A percentile compares a stretch with the other conserved stretches of the same genome.
These are phyloP conservation scores for Leptinotarsa haldemani DNA, from an alignment of 2,888 invertebrate genomes.

Conservation along the genomic window DNA sequence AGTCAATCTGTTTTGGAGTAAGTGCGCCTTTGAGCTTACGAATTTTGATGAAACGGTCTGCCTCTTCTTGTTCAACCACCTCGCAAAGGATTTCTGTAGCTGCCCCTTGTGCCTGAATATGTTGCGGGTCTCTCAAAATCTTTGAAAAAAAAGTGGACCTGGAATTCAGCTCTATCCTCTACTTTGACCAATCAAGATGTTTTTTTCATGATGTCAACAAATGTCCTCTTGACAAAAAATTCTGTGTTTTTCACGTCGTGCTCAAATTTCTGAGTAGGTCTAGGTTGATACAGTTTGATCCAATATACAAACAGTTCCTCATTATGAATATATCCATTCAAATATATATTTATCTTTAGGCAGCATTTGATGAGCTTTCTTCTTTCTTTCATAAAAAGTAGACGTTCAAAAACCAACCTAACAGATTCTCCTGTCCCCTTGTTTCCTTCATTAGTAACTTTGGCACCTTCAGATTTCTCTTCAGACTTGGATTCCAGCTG, in stretches of 20 bases:
- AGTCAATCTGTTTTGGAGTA: neutral
- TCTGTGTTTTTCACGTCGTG: neutral
- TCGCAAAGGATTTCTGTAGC: neutral
- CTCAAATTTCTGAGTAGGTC: neutral
- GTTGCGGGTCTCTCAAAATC: neutral
- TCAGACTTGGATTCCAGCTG: slow-evolving; percentile 32
- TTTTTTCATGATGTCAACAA: neutral
- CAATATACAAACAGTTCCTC: neutral
- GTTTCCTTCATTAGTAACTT: slow-evolving; percentile 41
- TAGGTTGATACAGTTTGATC: neutral
- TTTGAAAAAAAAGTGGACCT: neutral
- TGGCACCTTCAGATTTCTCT: slow-evolving; percentile 41
- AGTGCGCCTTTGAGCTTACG: neutral
- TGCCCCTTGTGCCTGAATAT: neutral
- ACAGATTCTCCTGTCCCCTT: slow-evolving; percentile 46
- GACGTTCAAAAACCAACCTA: slow-evolving; percentile 54
- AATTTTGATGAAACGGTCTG: slow-evolving; percentile 11
- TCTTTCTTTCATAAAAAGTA: slow-evolving; percentile 28
- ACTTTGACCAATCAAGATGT: neutral
- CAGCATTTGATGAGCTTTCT: slow-evolving; percentile 46
- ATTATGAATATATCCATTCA: slow-evolving; percentile 26
- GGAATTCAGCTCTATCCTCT: neutral
- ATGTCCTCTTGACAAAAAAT: neutral
- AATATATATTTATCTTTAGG: slow-evolving; percentile 30
- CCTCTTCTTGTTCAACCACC: neutral